Evolutionary conservation across 1,140 invertebrate species (phyloP), one percentile per base, ranked within the genome.

Genomic region (Ladona fulva): DNA sequence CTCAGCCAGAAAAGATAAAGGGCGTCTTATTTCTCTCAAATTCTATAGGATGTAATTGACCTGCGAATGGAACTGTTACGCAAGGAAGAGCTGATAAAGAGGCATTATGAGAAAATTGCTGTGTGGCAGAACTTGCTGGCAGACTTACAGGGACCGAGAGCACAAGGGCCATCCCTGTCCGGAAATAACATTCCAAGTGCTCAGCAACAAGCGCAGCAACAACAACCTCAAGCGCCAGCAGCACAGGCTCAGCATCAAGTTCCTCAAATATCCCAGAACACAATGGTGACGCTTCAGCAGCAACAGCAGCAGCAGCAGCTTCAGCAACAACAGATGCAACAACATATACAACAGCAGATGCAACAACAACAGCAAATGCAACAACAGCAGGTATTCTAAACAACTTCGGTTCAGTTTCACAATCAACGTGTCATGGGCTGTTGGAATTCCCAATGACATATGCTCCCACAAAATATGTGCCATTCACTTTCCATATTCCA

Each of bases 71-170:
- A 98, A 84, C 87, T 97, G 24, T 87, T 90, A 1, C 87, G 95
- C 6, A 98, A 97, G 84, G 95, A 97, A 78, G 92, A 94, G 77
- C 85, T 98, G 0, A 88, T 98, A 7, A 92, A 95, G 81, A 90
- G 93, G 74, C 95, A 97, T 83, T 94, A 96, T 83, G 95, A 97
- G 42, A 96, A 96, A 83, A 92, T 97, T 66, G 89, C 90, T 16
- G 89, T 93, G 74, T 98, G 95, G 96, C 95, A 97, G 83, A 92
- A 90, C 81, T 86, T 97, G 29, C 86, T 98, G 14, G 91, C 92
- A 0, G 94, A 95, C 84, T 82, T 91, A 78, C 89, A 90, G 82
- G 87, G 86, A 82, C 86, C 85, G 59, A 84, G 83, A 3, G 85
- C 84, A 25, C 86, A 87, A 81, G 84, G 85, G 52, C 83, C 85